These are phyloP conservation scores for Kryptolebias marmoratus DNA, from an alignment of 2,113 vertebrate genomes.

Conservation along the genomic window DNA sequence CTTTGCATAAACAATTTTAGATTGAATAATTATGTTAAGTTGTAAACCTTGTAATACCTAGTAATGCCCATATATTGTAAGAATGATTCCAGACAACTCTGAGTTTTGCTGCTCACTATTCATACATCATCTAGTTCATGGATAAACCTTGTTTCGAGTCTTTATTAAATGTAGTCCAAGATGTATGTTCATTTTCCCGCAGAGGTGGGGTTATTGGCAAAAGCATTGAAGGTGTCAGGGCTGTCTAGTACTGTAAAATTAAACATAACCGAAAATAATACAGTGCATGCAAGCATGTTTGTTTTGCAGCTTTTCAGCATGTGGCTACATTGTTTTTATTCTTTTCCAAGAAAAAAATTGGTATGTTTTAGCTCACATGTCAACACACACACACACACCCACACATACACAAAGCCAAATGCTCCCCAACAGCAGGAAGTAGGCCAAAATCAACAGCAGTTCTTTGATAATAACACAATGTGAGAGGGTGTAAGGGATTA, in stretches of 20 bases:
- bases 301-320: conserved; percentile 49
- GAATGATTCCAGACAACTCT: background rate
- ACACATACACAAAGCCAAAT: conserved; percentile 15
- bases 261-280: conserved; percentile 36
- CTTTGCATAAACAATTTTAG: background rate
- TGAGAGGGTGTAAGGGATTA: conserved; percentile 44
- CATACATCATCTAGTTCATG: conserved; percentile 10
- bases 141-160: background rate
- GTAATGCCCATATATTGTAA: background rate
- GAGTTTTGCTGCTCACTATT: background rate
- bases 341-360: conserved; percentile 34
- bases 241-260: conserved; percentile 49
- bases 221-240: conserved; percentile 40
- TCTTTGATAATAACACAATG: conserved; percentile 58
- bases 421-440: conserved; percentile 37
- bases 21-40: background rate
- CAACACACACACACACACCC: conserved; percentile 24
- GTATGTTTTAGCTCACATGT: conserved; percentile 32
- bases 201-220: conserved; percentile 20
- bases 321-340: conserved; percentile 57
- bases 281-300: conserved; percentile 29
- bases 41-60: too few species aligned
- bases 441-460: conserved; percentile 55
- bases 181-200: conserved; percentile 41
- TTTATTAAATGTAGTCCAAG: conserved; percentile 11